Base-by-base conservation (phyloP, 2,797 vertebrate species). In the Botia almorhae region DNA sequence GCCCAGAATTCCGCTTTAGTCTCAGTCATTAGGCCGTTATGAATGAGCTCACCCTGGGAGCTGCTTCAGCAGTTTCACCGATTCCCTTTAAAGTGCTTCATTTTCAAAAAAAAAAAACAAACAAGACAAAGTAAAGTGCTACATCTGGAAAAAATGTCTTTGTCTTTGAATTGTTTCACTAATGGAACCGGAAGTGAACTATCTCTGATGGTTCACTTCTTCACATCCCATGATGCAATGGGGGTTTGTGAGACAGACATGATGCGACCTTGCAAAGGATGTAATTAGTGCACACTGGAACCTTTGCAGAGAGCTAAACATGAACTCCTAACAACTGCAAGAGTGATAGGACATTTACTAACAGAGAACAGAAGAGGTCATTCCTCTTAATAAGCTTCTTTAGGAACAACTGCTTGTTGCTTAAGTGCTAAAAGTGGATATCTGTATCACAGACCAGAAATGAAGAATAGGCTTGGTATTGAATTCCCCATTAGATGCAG, bases 11-110 rank as follows among this genome's bases (percentile, higher is more conserved):
- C 43, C 64, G 1, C 64, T 43, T 16, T 17, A 70, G 51, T 70
- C 19, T 72, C 74, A 74, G 78, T 81, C 75, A 75, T 83, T 81
- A 79, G 67, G 76, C 48, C 55, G 69, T 77, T 80, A 81, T 83
- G 80, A 83, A 85, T 81, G 79, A 78, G 75, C 60, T 83, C 77
- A 83, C 83, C 79, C 72, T 74, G 81, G 81, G 74, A 81, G 76
- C 81, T 78, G 80, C 23, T 76, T 81, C 71, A 81, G 78, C 71
- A 55, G 33, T 65, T 84, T 73, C 55, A 60, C 64, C 60, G 65
- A 43, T 76, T 67, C 63, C 11, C 43, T 46, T 46, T 46, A 23
- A 55, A 77, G 53, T 58, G 75, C 75, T 69, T 77, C 16, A 26
- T 76, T 61, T 46, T 67, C 68, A 63, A 64, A 71, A 26, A 61